Evolutionary conservation across 2,888 invertebrate species (phyloP), one percentile per base, ranked within the genome.

Genomic region (Hirtodrosophila histrioides): DNA sequence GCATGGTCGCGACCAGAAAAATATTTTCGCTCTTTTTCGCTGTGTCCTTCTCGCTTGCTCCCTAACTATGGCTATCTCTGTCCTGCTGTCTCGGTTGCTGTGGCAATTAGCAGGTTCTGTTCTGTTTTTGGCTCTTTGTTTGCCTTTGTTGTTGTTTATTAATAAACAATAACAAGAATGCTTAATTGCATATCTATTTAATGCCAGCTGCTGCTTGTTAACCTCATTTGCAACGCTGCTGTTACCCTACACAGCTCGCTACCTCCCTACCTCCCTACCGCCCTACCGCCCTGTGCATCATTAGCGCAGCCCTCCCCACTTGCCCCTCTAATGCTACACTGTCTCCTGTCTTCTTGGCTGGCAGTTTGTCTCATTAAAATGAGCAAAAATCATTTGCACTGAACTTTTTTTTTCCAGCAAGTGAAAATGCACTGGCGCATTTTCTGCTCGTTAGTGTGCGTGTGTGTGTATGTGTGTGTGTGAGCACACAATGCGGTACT

Each of bases 111-210:
- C 64, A 46, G 46, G 48, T 43, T 31, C 55, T 57, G 54, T 56
- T 51, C 39, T 58, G 11, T 36, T 40, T 64, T 55, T 57, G 27
- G 50, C 17, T 71, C 44, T 57, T 37, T 17, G 36, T 41, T 60
- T 53, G 44, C 31, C 11, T 17, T 85, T 85, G 43, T 78, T 80
- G 75, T 85, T 85, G 69, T 82, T 82, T 83, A 85, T 86, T 82
- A 82, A 86, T 86, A 82, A 85, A 82, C 83, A 82, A 82, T 85
- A 85, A 78, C 67, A 66, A 61, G 72, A 72, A 78, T 85, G 78
- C 78, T 85, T 82, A 85, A 82, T 82, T 82, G 80, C 78, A 62
- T 69, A 77, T 74, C 57, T 66, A 67, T 74, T 56, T 62, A 55
- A 40, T 70, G 41, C 9, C 70, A 73, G 70, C 73, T 63, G 71